Conservation (phyloP, 1,140 invertebrate genomes). For the Oncopeltus fasciatus region DNA sequence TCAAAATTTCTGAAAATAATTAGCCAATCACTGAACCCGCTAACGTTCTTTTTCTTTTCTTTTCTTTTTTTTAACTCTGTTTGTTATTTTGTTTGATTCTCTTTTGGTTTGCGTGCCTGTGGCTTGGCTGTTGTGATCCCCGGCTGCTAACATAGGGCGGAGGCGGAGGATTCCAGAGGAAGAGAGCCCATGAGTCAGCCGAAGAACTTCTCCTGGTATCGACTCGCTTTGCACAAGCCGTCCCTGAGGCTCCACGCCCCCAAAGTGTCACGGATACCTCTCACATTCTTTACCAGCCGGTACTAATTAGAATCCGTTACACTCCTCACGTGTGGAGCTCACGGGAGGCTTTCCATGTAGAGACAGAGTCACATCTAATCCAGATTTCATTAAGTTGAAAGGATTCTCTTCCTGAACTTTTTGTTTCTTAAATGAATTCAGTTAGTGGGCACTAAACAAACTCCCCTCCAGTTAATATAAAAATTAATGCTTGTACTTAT, state of each 20-base stretch:
- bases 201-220: conserved; percentile 86
- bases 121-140: conserved; percentile 36
- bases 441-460: too few species aligned
- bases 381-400: too few species aligned
- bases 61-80: conserved; percentile 18
- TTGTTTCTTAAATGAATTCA: too few species aligned
- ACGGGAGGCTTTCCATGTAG: conserved; percentile 6
- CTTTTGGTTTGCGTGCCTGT: conserved; percentile 34
- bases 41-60: conserved; percentile 1
- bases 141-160: conserved; percentile 30
- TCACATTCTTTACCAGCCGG: conserved; percentile 1
- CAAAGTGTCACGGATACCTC: conserved; percentile 2
- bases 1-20: neutral
- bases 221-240: conserved; percentile 35
- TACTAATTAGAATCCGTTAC: neutral
- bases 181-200: conserved; percentile 64
- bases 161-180: conserved; percentile 55
- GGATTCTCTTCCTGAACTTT: too few species aligned
- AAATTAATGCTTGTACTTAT: too few species aligned
- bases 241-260: conserved; percentile 6
- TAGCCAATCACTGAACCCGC: conserved; percentile 2
- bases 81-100: conserved; percentile 30
- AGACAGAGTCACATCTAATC: conserved; percentile 4
- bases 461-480: too few species aligned
- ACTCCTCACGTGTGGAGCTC: neutral